phyloP scores from a whole-genome alignment of 2,113 vertebrate species.

The Merops nubicus region DNA sequence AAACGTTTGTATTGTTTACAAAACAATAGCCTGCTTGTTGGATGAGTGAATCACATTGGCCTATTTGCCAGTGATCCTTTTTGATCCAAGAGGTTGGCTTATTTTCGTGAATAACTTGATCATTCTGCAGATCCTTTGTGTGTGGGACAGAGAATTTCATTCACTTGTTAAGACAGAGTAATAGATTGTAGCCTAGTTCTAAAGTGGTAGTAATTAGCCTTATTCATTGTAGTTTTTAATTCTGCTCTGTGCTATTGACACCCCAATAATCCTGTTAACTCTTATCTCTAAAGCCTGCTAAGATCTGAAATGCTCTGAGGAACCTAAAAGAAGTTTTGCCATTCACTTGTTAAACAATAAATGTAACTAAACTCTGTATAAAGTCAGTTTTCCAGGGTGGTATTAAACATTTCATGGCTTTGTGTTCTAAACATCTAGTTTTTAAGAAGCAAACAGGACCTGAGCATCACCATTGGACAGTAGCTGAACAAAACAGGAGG shows the following conservation, averaged over 20 bases:
- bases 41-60: constrained; percentile 23
- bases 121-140: not conserved
- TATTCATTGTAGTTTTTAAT: constrained; percentile 52
- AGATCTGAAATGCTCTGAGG: constrained; percentile 54
- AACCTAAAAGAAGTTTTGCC: constrained; percentile 57
- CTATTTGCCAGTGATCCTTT: constrained; percentile 16
- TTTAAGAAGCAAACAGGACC: not conserved
- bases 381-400: constrained; percentile 25
- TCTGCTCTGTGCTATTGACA: constrained; percentile 16
- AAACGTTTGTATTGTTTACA: constrained; percentile 22
- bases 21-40: constrained; percentile 20
- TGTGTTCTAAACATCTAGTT: constrained; percentile 29
- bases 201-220: constrained; percentile 58
- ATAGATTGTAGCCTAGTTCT: constrained; percentile 45
- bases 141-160: constrained; percentile 43
- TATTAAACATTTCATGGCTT: constrained; percentile 48
- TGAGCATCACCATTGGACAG: not conserved
- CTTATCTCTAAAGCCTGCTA: constrained; percentile 55
- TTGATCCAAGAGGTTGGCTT: constrained; percentile 46
- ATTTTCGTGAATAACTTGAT: constrained; percentile 39
- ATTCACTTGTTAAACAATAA: constrained; percentile 59
- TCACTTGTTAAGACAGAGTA: not conserved
- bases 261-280: constrained; percentile 46
- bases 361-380: constrained; percentile 40
- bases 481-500: constrained; percentile 1